Evolutionary conservation across 2,113 vertebrate genomes (phyloP), one percentile per base, ranked within the genome.

Genomic region (Malurus cyaneus): DNA sequence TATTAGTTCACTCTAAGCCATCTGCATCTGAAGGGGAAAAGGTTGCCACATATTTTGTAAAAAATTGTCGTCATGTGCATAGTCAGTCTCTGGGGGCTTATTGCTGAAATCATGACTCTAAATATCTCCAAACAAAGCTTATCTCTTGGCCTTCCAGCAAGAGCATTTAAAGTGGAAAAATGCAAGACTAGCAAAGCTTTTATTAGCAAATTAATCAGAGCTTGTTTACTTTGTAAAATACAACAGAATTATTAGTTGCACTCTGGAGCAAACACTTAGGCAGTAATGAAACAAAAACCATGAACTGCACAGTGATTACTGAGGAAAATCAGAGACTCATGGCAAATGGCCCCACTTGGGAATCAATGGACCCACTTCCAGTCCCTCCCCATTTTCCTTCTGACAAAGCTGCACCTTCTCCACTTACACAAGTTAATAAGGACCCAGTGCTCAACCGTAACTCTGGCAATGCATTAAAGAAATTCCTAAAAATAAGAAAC

Each of bases 191-290:
- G 85, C 92, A 85, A 85, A 92, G 59, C 62, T 94, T 96, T 95
- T 94, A 93, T 89, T 76, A 80, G 64, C 74, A 70, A 87, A 94
- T 88, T 95, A 92, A 89, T 89, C n/a, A 57, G 53, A 39, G 32
- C 36, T 57, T 89, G 80, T 92, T 92, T 91, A 64, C 80, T 78
- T 80, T 61, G 28, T 42, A 76, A 86, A 93, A 56, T 20, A 60
- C 67, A 80, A 86, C 34, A 56, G 64, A 92, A 76, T 64, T 83
- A 74, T 49, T 52, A 78, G 79, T 34, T 79, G 74, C 53, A 41
- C 46, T 87, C 49, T 57, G 78, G 52, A 81, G 49, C 69, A 66
- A 74, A 44, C 66, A 56, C 70, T 92, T 69, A 25, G 56, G 77
- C 77, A 54, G 47, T 8, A 79, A 81, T 32, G 70, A 80, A 64